Evolutionary conservation across 2,797 vertebrate genomes (phyloP).

Genomic region (Psittacula derbiana): DNA sequence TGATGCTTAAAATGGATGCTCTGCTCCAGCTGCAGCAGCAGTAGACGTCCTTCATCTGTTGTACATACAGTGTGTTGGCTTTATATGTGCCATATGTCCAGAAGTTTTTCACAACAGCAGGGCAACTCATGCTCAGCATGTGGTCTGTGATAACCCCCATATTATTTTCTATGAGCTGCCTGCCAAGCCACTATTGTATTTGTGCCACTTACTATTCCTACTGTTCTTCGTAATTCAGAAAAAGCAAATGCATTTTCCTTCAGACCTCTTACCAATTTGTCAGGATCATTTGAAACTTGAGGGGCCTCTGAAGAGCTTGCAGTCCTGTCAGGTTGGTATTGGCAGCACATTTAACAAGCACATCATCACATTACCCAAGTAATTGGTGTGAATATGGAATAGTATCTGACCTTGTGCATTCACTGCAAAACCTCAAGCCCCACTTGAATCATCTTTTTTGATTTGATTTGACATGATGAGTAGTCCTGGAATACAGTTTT

Average conservation of each 20-base stretch:
- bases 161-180: background rate
- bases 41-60: background rate
- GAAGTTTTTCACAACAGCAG: background rate
- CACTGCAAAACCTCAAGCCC: background rate
- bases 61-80: background rate
- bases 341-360: background rate
- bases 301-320: background rate
- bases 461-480: constrained; percentile 10
- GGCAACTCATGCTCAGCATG: fast-evolving
- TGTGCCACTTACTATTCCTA: background rate
- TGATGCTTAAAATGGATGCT: background rate
- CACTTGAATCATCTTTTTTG: background rate
- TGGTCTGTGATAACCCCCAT: background rate
- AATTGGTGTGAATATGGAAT: background rate
- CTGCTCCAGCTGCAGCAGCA: background rate
- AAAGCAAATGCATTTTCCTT: background rate
- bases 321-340: background rate
- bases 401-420: background rate
- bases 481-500: background rate
- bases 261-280: background rate
- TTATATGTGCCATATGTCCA: background rate
- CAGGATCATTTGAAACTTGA: background rate
- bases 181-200: background rate
- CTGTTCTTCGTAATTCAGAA: background rate
- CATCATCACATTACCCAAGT: fast-evolving